Evolutionary conservation across 2,797 vertebrate genomes (phyloP).

Genomic region (Ataeniobius toweri): DNA sequence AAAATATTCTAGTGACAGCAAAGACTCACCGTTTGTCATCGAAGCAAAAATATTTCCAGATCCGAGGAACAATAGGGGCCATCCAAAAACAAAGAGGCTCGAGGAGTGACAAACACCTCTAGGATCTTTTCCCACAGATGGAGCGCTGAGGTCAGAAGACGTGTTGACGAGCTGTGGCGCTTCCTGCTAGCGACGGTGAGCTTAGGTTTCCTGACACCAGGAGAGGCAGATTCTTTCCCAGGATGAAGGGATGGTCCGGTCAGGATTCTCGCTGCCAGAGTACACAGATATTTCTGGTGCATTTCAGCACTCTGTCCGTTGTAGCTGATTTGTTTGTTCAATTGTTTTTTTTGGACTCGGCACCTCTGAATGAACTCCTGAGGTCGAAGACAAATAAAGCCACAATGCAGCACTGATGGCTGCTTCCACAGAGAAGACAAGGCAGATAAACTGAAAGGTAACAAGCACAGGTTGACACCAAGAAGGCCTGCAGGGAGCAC

Average conservation of each 20-base stretch:
- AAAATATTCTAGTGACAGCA: constrained; percentile 51
- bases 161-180: constrained; percentile 57
- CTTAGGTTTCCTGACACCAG: constrained; percentile 62
- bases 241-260: constrained; percentile 57
- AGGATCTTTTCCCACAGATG: constrained; percentile 52
- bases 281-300: constrained; percentile 62
- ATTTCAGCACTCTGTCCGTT: constrained; percentile 53
- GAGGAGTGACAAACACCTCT: constrained; percentile 59
- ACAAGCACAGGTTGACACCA: constrained; percentile 70
- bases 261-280: constrained; percentile 57
- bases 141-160: constrained; percentile 26
- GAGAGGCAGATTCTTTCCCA: constrained; percentile 75
- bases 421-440: constrained; percentile 21
- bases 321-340: constrained; percentile 76
- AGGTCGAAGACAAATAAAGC: constrained; percentile 71
- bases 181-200: constrained; percentile 47
- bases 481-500: constrained; percentile 79
- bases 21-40: constrained; percentile 44
- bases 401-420: neutral
- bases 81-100: constrained; percentile 43
- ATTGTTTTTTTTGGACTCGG: constrained; percentile 79
- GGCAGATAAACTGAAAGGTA: constrained; percentile 77
- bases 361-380: constrained; percentile 78
- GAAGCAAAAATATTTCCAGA: constrained; percentile 41
- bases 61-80: constrained; percentile 61